Conservation (phyloP, 2,113 vertebrate species). For the Saiga tatarica region DNA sequence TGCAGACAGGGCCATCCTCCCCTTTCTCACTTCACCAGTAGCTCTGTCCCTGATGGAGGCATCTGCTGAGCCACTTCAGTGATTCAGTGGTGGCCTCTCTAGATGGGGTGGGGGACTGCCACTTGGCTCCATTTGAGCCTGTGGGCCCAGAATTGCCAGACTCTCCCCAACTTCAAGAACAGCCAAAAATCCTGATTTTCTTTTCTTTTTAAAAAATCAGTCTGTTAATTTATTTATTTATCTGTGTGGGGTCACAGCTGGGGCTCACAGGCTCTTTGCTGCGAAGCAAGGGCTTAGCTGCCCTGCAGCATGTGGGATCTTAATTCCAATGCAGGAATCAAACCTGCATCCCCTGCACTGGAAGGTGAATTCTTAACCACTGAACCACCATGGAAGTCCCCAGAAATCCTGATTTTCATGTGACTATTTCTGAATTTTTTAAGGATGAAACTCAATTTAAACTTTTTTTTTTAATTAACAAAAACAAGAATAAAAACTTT, state of each 20-base stretch:
- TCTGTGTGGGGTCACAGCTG: not conserved
- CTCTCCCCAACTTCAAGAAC: not conserved
- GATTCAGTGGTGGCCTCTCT: not conserved
- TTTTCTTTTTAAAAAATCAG: not conserved
- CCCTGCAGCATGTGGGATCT: not conserved
- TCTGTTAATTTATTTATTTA: not conserved
- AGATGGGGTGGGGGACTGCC: not conserved
- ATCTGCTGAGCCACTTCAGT: not conserved
- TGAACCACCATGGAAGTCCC: not conserved
- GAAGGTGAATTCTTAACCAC: not conserved
- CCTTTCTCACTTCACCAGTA: not conserved
- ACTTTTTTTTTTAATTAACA: not conserved
- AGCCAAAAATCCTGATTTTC: not conserved
- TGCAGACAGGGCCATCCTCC: accelerated
- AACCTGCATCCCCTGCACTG: not conserved
- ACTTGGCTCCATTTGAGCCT: not conserved
- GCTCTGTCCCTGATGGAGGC: not conserved
- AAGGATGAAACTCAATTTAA: not conserved
- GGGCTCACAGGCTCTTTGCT: not conserved
- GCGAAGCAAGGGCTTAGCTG: not conserved
- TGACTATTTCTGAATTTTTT: not conserved
- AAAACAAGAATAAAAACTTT: not conserved
- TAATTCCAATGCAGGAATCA: not conserved
- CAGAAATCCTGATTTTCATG: not conserved
- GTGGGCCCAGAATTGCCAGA: not conserved